Percentiles rank a stretch among this genome's conserved stretches.
Conservation (phyloP, 1,140 invertebrate genomes). For the Xylocopa sonorina region DNA sequence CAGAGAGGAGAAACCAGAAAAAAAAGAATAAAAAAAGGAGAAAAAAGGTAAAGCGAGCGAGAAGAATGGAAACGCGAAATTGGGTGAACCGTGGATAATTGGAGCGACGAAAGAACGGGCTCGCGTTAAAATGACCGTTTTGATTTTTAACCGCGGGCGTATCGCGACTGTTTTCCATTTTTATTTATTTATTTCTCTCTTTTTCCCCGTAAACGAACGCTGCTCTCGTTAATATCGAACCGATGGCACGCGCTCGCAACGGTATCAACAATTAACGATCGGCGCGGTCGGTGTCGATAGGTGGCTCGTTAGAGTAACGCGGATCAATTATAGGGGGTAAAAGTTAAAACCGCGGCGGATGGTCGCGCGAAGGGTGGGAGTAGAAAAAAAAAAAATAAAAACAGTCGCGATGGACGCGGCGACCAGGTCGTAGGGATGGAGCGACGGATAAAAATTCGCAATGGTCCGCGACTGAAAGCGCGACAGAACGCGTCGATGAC, state of each 20-base stretch:
- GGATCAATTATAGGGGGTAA: slow-evolving; percentile 30
- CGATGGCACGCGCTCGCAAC: background rate
- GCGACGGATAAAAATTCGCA: background rate
- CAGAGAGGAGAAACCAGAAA: too few relatives aligned
- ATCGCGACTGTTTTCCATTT: background rate
- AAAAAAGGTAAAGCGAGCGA: background rate
- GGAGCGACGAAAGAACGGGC: background rate
- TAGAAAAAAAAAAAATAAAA: background rate
- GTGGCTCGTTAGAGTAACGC: slow-evolving; percentile 31
- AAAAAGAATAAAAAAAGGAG: background rate
- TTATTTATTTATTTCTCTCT: background rate
- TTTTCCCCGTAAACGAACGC: slow-evolving; percentile 12
- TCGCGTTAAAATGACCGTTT: slow-evolving; percentile 6
- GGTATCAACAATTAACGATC: slow-evolving; percentile 15
- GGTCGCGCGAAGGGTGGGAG: too few relatives aligned
- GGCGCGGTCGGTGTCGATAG: background rate
- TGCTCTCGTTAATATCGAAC: slow-evolving; percentile 36
- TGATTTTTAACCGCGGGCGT: background rate
- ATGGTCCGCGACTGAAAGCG: background rate
- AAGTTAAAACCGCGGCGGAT: background rate
- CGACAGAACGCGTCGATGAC: background rate
- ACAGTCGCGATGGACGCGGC: background rate
- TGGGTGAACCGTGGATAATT: background rate
- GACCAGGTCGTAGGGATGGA: background rate
- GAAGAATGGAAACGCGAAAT: slow-evolving; percentile 2